Conservation (phyloP, 2,888 invertebrate species). For the Ceriagrion tenellum region DNA sequence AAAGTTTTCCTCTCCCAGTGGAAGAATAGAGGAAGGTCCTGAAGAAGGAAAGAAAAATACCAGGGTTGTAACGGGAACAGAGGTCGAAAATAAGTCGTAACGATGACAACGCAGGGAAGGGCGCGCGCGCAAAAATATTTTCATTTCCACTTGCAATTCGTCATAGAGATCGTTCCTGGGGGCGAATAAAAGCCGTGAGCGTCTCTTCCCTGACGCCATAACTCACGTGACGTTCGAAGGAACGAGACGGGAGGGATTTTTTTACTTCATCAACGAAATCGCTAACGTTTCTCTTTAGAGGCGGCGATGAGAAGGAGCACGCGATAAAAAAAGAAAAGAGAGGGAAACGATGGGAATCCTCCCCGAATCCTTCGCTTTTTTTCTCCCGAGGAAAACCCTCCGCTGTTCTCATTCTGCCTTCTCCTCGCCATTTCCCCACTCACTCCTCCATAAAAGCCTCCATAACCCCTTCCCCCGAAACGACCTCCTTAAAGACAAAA, state of each 20-base stretch:
- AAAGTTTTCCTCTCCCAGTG: background rate
- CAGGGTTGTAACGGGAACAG: background rate
- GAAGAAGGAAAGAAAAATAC: background rate
- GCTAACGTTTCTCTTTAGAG: slow-evolving; percentile 36
- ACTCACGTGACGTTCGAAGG: background rate
- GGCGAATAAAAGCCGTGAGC: background rate
- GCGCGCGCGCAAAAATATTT: background rate
- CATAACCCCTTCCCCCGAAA: no score
- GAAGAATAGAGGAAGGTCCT: background rate
- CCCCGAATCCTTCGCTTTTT: background rate
- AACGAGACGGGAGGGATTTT: background rate
- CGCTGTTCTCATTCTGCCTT: background rate
- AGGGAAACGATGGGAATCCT: background rate
- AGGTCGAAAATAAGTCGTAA: slow-evolving; percentile 31
- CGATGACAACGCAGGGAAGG: background rate
- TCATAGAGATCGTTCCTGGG: background rate
- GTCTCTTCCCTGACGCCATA: background rate
- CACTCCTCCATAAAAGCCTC: no score
- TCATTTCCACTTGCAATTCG: background rate
- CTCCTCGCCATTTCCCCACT: background rate
- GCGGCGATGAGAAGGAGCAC: slow-evolving; percentile 4
- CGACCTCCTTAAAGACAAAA: slow-evolving; percentile 6
- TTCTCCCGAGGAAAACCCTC: background rate
- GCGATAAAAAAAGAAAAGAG: background rate
- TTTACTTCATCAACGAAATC: slow-evolving; percentile 39